Evolutionary conservation across 2,113 vertebrate genomes (phyloP).

Genomic region (Todiramphus saurophagus): DNA sequence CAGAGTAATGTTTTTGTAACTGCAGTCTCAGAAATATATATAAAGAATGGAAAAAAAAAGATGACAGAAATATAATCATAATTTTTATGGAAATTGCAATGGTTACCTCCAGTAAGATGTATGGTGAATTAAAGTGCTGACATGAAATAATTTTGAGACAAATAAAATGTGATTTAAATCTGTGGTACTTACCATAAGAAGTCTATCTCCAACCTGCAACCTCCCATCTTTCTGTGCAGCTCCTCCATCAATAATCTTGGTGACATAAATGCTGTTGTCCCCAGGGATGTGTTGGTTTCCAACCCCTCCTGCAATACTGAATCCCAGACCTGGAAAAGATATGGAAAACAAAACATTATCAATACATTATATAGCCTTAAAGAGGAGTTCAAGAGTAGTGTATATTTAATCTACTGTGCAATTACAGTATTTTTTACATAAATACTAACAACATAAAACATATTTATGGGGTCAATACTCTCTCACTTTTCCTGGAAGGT

Average conservation of each 20-base stretch:
- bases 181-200: constrained; percentile 87
- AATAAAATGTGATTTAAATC: not conserved
- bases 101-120: not conserved
- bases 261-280: constrained; percentile 99
- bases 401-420: not conserved
- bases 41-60: not conserved
- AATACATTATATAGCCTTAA: not conserved
- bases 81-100: not conserved
- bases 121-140: not conserved
- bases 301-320: constrained; percentile 96
- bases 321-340: constrained; percentile 85
- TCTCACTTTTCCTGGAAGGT: not conserved
- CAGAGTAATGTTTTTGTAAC: not conserved
- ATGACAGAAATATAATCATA: not conserved
- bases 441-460: not conserved
- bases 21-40: not conserved
- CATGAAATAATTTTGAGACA: not conserved
- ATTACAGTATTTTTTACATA: not conserved
- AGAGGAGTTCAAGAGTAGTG: not conserved
- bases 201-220: constrained; percentile 92
- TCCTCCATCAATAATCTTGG: constrained; percentile 96
- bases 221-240: constrained; percentile 92
- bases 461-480: not conserved
- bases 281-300: constrained; percentile 97
- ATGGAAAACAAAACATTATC: not conserved